Evolutionary conservation across 53 echinoderm and acorn worm genomes (phyloP).

Genomic region (Astropecten irregularis): DNA sequence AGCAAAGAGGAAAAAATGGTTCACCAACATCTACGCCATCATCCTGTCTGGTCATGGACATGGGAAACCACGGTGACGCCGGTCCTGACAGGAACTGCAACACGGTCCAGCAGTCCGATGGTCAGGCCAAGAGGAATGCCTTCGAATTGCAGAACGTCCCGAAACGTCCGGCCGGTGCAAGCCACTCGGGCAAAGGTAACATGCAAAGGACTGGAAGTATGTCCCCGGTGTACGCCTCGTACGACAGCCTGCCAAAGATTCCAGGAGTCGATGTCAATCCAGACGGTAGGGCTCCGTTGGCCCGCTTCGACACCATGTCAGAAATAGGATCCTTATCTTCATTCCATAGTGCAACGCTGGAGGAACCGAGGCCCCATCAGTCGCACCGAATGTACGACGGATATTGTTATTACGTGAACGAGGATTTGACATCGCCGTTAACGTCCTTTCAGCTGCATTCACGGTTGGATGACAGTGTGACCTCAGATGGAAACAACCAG

Average conservation of each 20-base stretch:
- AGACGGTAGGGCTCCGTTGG: conserved; percentile 75
- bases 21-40: conserved; percentile 59
- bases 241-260: conserved; percentile 35
- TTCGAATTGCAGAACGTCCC: background rate
- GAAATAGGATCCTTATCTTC: conserved; percentile 66
- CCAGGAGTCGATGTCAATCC: conserved; percentile 13
- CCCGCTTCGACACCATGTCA: conserved; percentile 89
- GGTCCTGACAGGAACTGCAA: conserved; percentile 46
- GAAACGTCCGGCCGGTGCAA: background rate
- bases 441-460: background rate
- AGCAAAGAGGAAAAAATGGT: background rate
- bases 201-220: conserved; percentile 36
- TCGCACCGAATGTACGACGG: conserved; percentile 67
- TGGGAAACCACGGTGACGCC: conserved; percentile 30
- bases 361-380: conserved; percentile 9
- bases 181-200: background rate
- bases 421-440: conserved; percentile 63
- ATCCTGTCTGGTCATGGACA: conserved; percentile 66
- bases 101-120: background rate
- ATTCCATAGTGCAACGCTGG: conserved; percentile 15
- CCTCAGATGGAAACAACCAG: background rate
- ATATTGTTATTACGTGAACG: conserved; percentile 87
- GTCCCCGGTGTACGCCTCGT: conserved; percentile 43
- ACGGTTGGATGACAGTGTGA: conserved; percentile 14
- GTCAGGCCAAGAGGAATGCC: background rate